These are phyloP conservation scores for Pachypanchax playfairii DNA, from an alignment of 2,113 vertebrate genomes.

Conservation along the genomic window DNA sequence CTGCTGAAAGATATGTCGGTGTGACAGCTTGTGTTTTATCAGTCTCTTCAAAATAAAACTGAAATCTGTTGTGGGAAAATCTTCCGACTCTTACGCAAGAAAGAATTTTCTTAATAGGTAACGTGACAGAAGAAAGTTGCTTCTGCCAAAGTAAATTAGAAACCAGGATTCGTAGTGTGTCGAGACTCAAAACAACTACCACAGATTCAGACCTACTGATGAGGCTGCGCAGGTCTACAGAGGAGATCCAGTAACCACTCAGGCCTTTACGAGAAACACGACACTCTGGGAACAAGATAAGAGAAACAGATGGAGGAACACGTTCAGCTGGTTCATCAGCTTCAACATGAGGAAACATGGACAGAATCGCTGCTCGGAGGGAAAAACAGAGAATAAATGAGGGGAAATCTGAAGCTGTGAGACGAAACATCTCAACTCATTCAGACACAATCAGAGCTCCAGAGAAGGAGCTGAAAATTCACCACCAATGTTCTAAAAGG, in stretches of 20 bases:
- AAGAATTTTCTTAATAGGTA: too few relatives aligned
- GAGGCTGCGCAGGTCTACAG: constrained; percentile 17
- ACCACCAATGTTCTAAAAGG: too few relatives aligned
- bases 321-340: constrained; percentile 4
- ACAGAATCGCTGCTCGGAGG: not conserved
- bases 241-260: constrained; percentile 3
- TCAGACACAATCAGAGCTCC: constrained; percentile 13
- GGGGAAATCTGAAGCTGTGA: constrained; percentile 4
- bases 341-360: constrained; percentile 14
- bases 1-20: not conserved
- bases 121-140: not conserved
- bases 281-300: not conserved
- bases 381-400: not conserved
- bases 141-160: not conserved
- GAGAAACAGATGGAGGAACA: constrained; percentile 20
- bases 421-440: not conserved
- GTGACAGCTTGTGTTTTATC: not conserved
- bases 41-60: constrained; percentile 6
- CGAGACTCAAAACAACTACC: constrained; percentile 20
- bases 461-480: constrained; percentile 25
- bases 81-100: too few relatives aligned
- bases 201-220: constrained; percentile 16
- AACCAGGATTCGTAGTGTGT: constrained; percentile 18
- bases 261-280: not conserved
- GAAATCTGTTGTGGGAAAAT: not conserved